Evolutionary conservation across 2,888 invertebrate species (phyloP), one percentile per base, ranked within the genome.

Genomic region (Parnassius glacialis): DNA sequence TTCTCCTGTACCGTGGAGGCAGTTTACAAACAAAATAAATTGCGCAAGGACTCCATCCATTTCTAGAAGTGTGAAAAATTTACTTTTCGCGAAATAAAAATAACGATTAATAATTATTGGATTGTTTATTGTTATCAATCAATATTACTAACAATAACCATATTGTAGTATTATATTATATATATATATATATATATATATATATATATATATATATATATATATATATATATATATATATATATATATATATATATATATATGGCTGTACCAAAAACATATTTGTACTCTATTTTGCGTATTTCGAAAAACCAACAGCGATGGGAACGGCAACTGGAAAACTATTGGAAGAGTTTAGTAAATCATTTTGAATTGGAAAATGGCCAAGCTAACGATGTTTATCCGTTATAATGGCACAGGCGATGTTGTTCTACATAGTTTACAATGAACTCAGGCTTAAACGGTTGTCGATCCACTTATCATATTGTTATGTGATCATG

Each of bases 311-410:
- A 43, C 25, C 7, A 34, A 7, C 48, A 48, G 47, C 53, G 34
- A 34, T 9, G 47, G 9, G 20, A 12, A 42, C 60, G 50, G 48
- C 60, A 12, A 58, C 25, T 50, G 48, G 42, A 44, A 47, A 60
- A 50, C 60, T 60, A 50, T 54, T 50, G 60, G 52, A 34, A 7
- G 1, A 5, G 34, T 34, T 7, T 1, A 34, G 7, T 34, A 34
- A 34, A 34, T 34, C 7, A 34, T 34, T 1, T 34, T 34, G 34
- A 3, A 41, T 60, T 60, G 60, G 60, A 54, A 11, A 34, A 2
- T 45, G 42, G 25, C 54, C 60, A 60, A 50, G 25, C 50, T 60
- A 60, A 54, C 60, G 60, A 54, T 53, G 50, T 60, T 60, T 60
- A 48, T 53, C 41, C 54, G 43, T 54, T 60, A 50, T 60, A 54